Conservation (phyloP, 2,888 invertebrate genomes). For the Drosophila merina region DNA sequence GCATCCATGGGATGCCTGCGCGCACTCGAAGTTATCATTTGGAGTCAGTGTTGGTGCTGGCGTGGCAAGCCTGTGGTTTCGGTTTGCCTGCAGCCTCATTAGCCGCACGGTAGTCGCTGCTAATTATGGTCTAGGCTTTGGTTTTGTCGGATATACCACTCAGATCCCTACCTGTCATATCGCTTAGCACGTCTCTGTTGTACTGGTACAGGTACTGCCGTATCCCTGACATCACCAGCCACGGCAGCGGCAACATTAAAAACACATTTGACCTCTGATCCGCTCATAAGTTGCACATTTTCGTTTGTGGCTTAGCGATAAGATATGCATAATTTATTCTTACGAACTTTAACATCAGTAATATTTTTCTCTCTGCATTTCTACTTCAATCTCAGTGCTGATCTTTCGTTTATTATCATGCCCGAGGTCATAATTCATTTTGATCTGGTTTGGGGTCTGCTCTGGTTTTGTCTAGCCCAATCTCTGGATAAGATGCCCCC, state of each 20-base stretch:
- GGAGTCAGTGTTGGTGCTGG: neutral
- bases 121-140: slow-evolving; percentile 40
- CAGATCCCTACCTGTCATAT: slow-evolving; percentile 31
- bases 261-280: slow-evolving; percentile 48
- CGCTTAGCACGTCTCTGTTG: slow-evolving; percentile 41
- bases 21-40: slow-evolving; percentile 17
- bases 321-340: slow-evolving; percentile 25
- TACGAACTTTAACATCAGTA: slow-evolving; percentile 17
- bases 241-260: slow-evolving; percentile 50
- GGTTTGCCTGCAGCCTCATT: slow-evolving; percentile 32
- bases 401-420: slow-evolving; percentile 53
- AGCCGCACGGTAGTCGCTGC: slow-evolving; percentile 43
- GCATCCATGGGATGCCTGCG: slow-evolving; percentile 12
- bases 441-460: slow-evolving; percentile 42
- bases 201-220: slow-evolving; percentile 37
- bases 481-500: slow-evolving; percentile 33
- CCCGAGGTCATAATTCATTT: slow-evolving; percentile 49
- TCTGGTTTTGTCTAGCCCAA: slow-evolving; percentile 46
- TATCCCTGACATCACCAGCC: neutral
- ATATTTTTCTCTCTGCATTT: slow-evolving; percentile 24
- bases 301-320: slow-evolving; percentile 46
- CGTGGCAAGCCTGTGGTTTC: slow-evolving; percentile 4
- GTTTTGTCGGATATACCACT: slow-evolving; percentile 16
- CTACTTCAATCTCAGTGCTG: slow-evolving; percentile 12
- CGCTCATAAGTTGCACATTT: slow-evolving; percentile 23